Evolutionary conservation across 2,888 invertebrate genomes (phyloP).

Genomic region (Caradrina kadenii): DNA sequence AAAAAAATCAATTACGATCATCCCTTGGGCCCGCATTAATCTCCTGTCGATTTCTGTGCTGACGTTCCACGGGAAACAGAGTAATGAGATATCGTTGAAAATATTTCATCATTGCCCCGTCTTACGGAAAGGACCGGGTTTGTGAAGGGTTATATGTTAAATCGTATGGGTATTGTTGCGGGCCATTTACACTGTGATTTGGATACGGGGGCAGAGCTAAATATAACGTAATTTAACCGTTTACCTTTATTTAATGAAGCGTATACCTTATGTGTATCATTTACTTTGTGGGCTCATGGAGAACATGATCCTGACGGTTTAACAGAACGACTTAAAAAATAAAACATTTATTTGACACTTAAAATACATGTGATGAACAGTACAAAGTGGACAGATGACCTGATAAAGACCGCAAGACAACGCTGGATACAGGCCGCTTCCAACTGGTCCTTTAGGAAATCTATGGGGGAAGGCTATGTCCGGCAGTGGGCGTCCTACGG

Average conservation of each 20-base stretch:
- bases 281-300: constrained; percentile 9
- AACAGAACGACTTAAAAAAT: no score
- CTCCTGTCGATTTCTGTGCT: constrained; percentile 66
- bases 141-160: constrained; percentile 30
- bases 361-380: no score
- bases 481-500: no score
- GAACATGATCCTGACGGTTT: no score
- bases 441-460: no score
- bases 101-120: constrained; percentile 54
- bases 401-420: no score
- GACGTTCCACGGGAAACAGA: constrained; percentile 56
- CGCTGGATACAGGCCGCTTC: no score
- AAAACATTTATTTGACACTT: no score
- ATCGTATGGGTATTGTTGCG: constrained; percentile 33
- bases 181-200: constrained; percentile 38
- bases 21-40: constrained; percentile 68
- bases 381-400: no score
- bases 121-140: constrained; percentile 25
- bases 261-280: constrained; percentile 11
- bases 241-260: constrained; percentile 23
- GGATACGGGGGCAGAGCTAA: constrained; percentile 30
- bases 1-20: constrained; percentile 71
- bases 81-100: constrained; percentile 66
- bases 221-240: constrained; percentile 23
- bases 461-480: no score